Conservation (phyloP, 2,888 invertebrate species). For the Pseudococcus jackbeardsleyi region DNA sequence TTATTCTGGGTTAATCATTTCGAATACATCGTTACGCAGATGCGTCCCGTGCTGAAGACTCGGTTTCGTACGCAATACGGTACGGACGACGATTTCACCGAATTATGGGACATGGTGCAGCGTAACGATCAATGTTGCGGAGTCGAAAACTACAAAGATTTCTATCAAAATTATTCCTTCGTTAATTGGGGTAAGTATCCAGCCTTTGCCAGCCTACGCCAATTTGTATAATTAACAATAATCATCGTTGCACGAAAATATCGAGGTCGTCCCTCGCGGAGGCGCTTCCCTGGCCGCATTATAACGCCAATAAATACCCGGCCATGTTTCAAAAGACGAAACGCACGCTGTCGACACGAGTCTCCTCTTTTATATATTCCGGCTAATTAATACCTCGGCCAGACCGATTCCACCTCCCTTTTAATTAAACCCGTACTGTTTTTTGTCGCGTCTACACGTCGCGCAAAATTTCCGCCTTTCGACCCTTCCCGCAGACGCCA, state of each 20-base stretch:
- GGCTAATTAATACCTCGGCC: constrained; percentile 30
- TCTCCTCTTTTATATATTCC: background rate
- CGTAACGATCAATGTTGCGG: constrained; percentile 84
- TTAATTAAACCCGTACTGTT: constrained; percentile 24
- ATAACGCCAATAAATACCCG: background rate
- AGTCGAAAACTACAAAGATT: constrained; percentile 75
- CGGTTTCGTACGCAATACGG: constrained; percentile 72
- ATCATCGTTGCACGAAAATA: background rate
- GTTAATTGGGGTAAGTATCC: constrained; percentile 62
- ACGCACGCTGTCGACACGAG: background rate
- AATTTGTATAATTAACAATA: background rate
- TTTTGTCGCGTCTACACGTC: background rate
- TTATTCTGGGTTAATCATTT: constrained; percentile 88
- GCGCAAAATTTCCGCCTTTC: background rate
- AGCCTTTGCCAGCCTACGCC: background rate
- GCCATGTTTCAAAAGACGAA: background rate
- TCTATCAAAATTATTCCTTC: constrained; percentile 65
- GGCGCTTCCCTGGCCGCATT: background rate
- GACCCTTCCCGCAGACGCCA: background rate
- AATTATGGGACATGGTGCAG: constrained; percentile 84
- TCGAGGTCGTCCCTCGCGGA: background rate
- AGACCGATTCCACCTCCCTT: background rate
- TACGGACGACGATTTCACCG: constrained; percentile 78
- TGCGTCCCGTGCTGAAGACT: constrained; percentile 78
- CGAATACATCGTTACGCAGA: constrained; percentile 81